Evolutionary conservation across 2,797 vertebrate species (phyloP), one percentile per base, ranked within the genome.

Genomic region (Pristis pectinata): DNA sequence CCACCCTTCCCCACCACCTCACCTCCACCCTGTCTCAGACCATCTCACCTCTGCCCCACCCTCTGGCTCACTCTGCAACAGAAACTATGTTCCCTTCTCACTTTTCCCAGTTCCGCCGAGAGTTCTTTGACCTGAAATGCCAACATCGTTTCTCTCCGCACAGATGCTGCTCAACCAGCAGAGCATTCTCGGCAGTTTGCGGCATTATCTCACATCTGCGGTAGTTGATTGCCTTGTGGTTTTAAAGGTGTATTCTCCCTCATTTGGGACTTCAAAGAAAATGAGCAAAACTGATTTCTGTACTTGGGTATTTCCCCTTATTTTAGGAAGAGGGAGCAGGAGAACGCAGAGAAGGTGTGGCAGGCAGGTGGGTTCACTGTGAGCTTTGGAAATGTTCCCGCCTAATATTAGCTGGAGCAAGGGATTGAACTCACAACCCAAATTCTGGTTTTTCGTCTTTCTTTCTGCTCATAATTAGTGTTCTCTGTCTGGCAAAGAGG

Each of bases 361-460:
- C 30, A 59, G 61, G 34, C 59, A 53, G 79, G 24, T 87, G 30
- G 30, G 30, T 59, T 53, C 27, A 59, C 59, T 87, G 87, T 87
- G 49, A 87, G 34, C 49, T 15, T 87, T 87, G 83, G 53, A 59
- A 87, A 34, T 87, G 59, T 53, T 53, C 49, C 83, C 34, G 53
- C 27, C 0, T 89, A 89, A 59, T 10, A 89, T 56, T 56, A n/a
- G 11, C 34, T 89, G 85, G 59, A 61, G 89, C 15, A 80, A 80
- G 41, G 41, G 22, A 80, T 44, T 37, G 41, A 80, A 19, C 19
- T 44, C 79, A 64, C 61, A 80, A 41, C 41, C 79, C 80, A 79
- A 24, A 44, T 80, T 80, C 79, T 80, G 79, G 37, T 80, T 80
- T 80, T 80, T 44, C 85, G 89, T 89, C 85, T 61, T 89, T 89